Evolutionary conservation across 2,797 vertebrate species (phyloP).

Genomic region (Sitta carolinensis): DNA sequence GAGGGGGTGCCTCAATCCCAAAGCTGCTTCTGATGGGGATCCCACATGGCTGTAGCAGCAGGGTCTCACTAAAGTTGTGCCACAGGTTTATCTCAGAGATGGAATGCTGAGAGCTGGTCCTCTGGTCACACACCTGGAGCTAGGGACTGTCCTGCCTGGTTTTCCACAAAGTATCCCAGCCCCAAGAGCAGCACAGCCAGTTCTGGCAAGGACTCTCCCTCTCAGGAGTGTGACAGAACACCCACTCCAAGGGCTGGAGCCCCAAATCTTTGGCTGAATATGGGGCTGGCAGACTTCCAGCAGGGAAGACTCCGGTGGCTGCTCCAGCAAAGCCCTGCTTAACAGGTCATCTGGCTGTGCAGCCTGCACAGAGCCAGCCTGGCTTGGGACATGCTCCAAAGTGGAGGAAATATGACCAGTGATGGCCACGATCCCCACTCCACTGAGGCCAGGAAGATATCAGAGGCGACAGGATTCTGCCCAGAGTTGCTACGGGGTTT

Average conservation of each 20-base stretch:
- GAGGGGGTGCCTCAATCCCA: neutral
- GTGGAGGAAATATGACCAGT: neutral
- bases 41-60: rapidly evolving
- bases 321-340: neutral
- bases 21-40: neutral
- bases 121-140: neutral
- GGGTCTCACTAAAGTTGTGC: neutral
- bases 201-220: neutral
- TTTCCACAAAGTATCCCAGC: neutral
- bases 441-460: neutral
- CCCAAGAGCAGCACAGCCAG: neutral
- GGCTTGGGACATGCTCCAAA: neutral
- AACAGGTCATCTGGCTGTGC: neutral
- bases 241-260: neutral
- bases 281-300: neutral
- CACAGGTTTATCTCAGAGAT: neutral
- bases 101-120: neutral
- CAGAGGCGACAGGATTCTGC: neutral
- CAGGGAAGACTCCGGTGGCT: neutral
- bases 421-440: neutral
- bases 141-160: neutral
- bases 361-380: neutral
- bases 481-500: rapidly evolving
- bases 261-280: neutral
- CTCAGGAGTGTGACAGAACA: neutral